Conservation (phyloP, 2,797 vertebrate genomes). For the Hirundo rustica region DNA sequence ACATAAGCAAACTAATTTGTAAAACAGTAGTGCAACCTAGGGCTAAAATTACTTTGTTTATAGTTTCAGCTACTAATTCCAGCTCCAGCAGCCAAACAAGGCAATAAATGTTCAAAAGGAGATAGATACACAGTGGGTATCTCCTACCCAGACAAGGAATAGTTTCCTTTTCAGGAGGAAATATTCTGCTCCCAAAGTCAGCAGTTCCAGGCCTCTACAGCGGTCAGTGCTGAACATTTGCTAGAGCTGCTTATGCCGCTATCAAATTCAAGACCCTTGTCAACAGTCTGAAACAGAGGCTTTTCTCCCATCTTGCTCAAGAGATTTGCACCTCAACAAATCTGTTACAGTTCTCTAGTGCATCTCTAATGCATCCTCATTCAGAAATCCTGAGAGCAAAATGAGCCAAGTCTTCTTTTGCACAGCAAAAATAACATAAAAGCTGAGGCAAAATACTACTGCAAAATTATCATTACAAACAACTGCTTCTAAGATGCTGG, state of each 20-base stretch:
- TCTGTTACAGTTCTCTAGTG: neutral
- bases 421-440: neutral
- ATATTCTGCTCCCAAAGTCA: neutral
- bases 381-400: neutral
- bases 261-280: neutral
- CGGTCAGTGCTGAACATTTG: neutral
- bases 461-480: neutral
- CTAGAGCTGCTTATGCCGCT: neutral
- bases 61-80: conserved; percentile 60
- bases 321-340: neutral
- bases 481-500: neutral
- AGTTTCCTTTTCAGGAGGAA: conserved; percentile 54
- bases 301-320: neutral
- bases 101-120: neutral
- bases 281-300: neutral
- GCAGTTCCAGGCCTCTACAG: neutral
- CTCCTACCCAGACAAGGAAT: neutral
- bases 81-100: conserved; percentile 75
- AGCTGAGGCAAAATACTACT: neutral
- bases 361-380: neutral
- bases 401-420: neutral
- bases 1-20: neutral
- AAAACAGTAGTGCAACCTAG: neutral
- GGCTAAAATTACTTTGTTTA: conserved; percentile 42
- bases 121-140: neutral